Evolutionary conservation across 1,140 invertebrate genomes (phyloP), one percentile per base, ranked within the genome.

Genomic region (Manduca sexta): DNA sequence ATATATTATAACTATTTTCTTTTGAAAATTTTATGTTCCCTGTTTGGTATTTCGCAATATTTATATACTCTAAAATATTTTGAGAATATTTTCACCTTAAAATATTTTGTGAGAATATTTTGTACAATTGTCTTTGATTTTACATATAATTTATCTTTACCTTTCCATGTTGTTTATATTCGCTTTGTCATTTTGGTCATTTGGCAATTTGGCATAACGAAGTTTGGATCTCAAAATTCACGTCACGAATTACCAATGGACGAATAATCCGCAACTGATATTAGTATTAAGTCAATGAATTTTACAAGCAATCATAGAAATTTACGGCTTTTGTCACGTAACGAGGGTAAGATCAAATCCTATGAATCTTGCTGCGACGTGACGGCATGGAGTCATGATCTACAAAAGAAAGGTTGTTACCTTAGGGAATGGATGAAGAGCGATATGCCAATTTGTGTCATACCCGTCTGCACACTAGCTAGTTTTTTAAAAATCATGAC

Each of bases 331-430:
- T 35, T 61, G 34, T 42, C 63, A 33, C 68, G 79, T 31, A 74
- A 76, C 67, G 81, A 83, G 60, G 76, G 79, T n/a, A 80, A 75
- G 50, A 59, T 84, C 21, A 83, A 83, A 56, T 74, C 69, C 4
- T 78, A 74, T 45, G 69, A 72, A 7, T 84, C 81, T 51, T 83
- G 75, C 52, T 37, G 51, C 8, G 79, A 84, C 55, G 29, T 80
- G 4, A 58, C 79, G 46, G 77, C 81, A 66, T 84, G 79, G 81
- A 83, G 77, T 69, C 81, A 84, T 74, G 74, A 83, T 50, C 34
- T 45, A 6, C 14, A 42, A 12, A 42, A n/a, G 3, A 61, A 69
- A 12, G 58, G 64, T 33, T 31, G 49, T 5, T 79, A 81, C 41
- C 74, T 84, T 13, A 78, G 64, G 62, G 75, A 81, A 65, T 84